phyloP scores from a whole-genome alignment of 2,113 vertebrate species.

The Egretta garzetta region DNA sequence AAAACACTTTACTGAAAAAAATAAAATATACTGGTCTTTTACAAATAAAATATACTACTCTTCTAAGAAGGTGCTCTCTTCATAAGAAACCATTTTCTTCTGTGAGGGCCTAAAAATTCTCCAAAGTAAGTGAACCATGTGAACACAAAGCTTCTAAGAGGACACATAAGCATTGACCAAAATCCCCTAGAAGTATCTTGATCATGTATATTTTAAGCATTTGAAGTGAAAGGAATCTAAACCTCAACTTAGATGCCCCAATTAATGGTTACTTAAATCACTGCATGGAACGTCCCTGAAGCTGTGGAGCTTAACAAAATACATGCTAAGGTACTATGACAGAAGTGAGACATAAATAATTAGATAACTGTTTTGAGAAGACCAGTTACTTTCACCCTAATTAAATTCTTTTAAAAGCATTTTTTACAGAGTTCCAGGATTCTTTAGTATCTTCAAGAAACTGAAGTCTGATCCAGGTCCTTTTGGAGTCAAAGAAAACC shows the following conservation, averaged over 20 bases:
- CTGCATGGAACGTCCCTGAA: background rate
- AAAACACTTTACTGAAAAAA: background rate
- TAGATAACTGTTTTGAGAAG: background rate
- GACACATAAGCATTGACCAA: background rate
- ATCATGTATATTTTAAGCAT: background rate
- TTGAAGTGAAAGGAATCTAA: background rate
- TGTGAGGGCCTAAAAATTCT: background rate
- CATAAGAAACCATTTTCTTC: background rate
- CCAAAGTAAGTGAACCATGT: background rate
- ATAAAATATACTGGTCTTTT: too few relatives aligned
- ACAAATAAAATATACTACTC: background rate
- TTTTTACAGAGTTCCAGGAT: background rate
- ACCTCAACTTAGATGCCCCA: background rate
- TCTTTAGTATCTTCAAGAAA: background rate
- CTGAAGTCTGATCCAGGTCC: background rate
- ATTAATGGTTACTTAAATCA: background rate
- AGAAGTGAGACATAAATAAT: background rate
- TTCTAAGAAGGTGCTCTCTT: background rate
- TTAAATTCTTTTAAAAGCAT: background rate
- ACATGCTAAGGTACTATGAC: background rate
- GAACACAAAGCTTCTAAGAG: background rate
- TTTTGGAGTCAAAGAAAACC: slow-evolving; percentile 24
- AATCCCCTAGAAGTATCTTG: background rate
- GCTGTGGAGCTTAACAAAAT: background rate
- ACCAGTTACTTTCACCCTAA: background rate